Evolutionary conservation across 2,888 invertebrate species (phyloP), one percentile per base, ranked within the genome.

Genomic region (Lagria hirta): DNA sequence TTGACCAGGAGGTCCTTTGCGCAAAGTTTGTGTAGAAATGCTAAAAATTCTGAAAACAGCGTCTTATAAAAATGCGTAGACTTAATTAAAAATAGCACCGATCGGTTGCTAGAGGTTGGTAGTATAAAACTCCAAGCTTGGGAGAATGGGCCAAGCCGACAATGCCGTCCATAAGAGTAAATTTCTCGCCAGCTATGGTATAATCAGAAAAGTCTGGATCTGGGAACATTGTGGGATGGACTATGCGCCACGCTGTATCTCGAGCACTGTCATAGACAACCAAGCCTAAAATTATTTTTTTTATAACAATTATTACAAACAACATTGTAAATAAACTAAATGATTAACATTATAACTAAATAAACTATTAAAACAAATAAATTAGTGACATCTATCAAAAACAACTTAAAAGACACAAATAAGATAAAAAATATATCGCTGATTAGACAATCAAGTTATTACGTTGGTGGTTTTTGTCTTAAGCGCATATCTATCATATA

Each of bases 211-310:
- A 80, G 68, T 89, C 84, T 0, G 90, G 89, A 73, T 90, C 84
- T 0, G 90, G 90, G 69, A 84, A 88, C 89, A 91, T 90, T 28
- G 85, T 80, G 0, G 89, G 84, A 69, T 90, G 89, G 14, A 83
- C 78, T 2, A 87, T 75, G 29, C 90, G 76, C 89, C 90, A 90
- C 16, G 89, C 86, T 49, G 82, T 80, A 64, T 88, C 88, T 26
- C 80, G 80, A 2, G 78, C 73, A 5, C 82, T 84, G 58, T 91
- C 88, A 61, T 84, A 84, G 1, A 80, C 75, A 1, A 80, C 58
- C 4, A 81, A 55, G 33, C 75, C 80, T 76, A 33, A 24, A 62
- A 58, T 26, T 15, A 28, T 35, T 16, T 24, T 35, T 27, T 6
- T 6, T 27, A 13, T n/a, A n/a, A n/a, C n/a, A n/a, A n/a, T n/a